A percentile compares a stretch with the other conserved stretches of the same genome.
These are phyloP conservation scores for Columba livia DNA, from an alignment of 2,113 vertebrate genomes.

Conservation along the genomic window DNA sequence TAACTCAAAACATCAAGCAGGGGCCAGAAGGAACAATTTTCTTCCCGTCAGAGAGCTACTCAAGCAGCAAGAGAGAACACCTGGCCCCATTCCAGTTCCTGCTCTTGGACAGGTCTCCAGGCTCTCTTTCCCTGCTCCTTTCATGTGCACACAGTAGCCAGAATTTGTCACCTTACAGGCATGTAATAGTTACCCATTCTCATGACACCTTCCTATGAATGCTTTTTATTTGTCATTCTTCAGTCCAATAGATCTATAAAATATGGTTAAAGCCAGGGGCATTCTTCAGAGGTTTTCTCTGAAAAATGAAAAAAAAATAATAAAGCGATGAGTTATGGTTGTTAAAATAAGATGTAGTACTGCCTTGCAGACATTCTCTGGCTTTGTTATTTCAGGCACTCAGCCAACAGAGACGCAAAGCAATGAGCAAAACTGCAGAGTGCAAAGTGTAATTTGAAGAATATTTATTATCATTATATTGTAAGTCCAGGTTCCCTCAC, in stretches of 20 bases:
- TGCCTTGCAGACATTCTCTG: conserved; percentile 6
- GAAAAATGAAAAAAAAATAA: not conserved
- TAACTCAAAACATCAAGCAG: not conserved
- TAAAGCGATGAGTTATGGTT: not conserved
- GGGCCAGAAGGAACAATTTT: not conserved
- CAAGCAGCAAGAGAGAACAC: not conserved
- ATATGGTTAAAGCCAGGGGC: not conserved
- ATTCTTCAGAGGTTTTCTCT: not conserved
- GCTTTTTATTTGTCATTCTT: conserved; percentile 17
- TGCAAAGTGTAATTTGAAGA: conserved; percentile 40
- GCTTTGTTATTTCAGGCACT: conserved; percentile 32
- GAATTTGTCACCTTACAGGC: conserved; percentile 40
- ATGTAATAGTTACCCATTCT: conserved; percentile 3
- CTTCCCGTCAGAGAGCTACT: not conserved
- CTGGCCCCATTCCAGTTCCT: not conserved
- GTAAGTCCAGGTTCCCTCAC: not conserved
- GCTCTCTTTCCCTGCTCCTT: not conserved
- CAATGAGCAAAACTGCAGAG: conserved; percentile 8
- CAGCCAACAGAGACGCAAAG: conserved; percentile 21
- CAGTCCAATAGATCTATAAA: not conserved
- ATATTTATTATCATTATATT: conserved; percentile 52
- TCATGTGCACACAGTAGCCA: conserved; percentile 30
- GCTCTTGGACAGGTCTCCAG: not conserved
- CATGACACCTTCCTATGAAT: not conserved
- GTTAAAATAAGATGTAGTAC: conserved; percentile 52